Evolutionary conservation across 2,888 invertebrate genomes (phyloP).

Genomic region (Drosophila borealis): DNA sequence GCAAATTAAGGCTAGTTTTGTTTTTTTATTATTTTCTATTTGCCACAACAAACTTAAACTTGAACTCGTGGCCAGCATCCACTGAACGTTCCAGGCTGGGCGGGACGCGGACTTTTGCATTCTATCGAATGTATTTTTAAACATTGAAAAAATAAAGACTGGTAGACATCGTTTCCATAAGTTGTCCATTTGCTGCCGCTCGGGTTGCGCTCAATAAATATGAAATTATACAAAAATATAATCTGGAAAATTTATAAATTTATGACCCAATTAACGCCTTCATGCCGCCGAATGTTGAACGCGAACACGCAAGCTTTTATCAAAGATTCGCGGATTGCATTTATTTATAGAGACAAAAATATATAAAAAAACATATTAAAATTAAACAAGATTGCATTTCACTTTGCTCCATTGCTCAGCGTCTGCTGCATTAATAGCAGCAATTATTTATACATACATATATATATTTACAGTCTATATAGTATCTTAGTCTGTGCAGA

Average conservation of each 20-base stretch:
- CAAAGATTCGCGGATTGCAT: conserved; percentile 69
- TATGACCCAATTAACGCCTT: conserved; percentile 77
- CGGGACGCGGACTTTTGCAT: too few species aligned
- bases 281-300: conserved; percentile 51
- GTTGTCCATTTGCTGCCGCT: conserved; percentile 19
- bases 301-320: conserved; percentile 62
- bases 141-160: conserved; percentile 12
- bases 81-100: background rate
- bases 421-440: conserved; percentile 35
- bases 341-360: conserved; percentile 63
- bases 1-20: conserved; percentile 18
- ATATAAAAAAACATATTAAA: conserved; percentile 6
- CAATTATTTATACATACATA: conserved; percentile 9
- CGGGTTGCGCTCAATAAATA: conserved; percentile 31
- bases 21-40: background rate
- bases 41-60: conserved; percentile 66
- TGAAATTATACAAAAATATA: conserved; percentile 55
- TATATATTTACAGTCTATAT: background rate
- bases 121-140: conserved; percentile 37
- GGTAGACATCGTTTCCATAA: conserved; percentile 31
- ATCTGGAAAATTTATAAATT: conserved; percentile 70
- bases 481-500: background rate
- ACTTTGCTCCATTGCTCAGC: conserved; percentile 52
- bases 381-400: conserved; percentile 70
- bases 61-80: conserved; percentile 54